Percentiles rank a stretch among this genome's conserved stretches.
phyloP scores from a whole-genome alignment of 2,888 invertebrate genomes.

The Epistrophe eligans region DNA sequence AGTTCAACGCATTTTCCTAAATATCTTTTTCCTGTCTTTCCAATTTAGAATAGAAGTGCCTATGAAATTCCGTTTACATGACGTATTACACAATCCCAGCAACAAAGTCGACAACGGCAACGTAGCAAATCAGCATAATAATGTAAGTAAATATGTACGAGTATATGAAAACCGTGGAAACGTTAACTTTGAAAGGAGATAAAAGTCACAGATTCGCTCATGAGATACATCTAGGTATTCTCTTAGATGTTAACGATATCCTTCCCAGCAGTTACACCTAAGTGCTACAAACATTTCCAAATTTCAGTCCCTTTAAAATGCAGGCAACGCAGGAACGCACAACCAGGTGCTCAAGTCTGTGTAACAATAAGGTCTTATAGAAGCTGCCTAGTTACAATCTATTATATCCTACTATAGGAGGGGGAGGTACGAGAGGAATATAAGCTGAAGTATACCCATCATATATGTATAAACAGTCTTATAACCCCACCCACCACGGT shows the following conservation, averaged over 20 bases:
- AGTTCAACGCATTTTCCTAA: neutral
- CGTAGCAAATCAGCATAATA: conserved; percentile 2
- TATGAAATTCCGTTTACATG: conserved; percentile 28
- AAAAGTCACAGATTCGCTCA: conserved; percentile 46
- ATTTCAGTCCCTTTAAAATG: conserved; percentile 37
- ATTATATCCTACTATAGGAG: conserved; percentile 17
- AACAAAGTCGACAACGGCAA: conserved; percentile 17
- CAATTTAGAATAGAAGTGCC: conserved; percentile 25
- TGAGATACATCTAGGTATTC: conserved; percentile 17
- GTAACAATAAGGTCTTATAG: conserved; percentile 52
- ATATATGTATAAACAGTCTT: conserved; percentile 20
- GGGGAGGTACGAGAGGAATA: neutral
- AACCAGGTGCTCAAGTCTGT: conserved; percentile 25
- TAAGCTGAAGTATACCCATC: neutral
- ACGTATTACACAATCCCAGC: conserved; percentile 12
- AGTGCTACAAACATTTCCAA: conserved; percentile 41
- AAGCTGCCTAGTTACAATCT: conserved; percentile 69
- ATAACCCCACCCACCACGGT: conserved; percentile 60
- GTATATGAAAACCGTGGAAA: conserved; percentile 24
- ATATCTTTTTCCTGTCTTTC: conserved; percentile 20
- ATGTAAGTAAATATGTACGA: neutral
- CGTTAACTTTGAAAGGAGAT: conserved; percentile 56
- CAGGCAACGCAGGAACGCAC: conserved; percentile 2
- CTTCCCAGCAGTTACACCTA: conserved; percentile 43
- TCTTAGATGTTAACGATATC: conserved; percentile 33